phyloP scores from a whole-genome alignment of 2,113 vertebrate species.

The Numenius arquata region DNA sequence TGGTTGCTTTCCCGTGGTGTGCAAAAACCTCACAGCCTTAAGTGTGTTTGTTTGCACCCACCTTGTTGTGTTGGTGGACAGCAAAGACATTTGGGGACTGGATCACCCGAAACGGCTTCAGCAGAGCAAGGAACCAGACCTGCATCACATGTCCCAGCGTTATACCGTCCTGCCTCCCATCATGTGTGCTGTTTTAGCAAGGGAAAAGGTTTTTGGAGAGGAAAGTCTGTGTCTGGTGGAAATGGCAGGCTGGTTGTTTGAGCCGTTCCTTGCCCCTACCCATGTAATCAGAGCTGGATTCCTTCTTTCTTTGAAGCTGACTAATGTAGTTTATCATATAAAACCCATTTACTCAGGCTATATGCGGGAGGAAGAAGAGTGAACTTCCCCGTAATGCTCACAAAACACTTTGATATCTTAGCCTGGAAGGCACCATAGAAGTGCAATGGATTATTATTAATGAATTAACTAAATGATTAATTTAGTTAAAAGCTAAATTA shows the following conservation, averaged over 20 bases:
- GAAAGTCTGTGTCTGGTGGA: not conserved
- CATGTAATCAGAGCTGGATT: not conserved
- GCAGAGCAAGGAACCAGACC: not conserved
- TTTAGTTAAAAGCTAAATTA: conserved; percentile 64
- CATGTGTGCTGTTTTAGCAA: accelerated
- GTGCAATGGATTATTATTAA: conserved; percentile 55
- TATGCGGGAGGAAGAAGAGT: conserved; percentile 10
- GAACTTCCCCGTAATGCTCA: not conserved
- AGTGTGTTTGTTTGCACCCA: not conserved
- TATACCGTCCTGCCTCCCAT: not conserved
- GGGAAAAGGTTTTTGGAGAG: not conserved
- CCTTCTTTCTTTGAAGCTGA: not conserved
- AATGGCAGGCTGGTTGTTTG: not conserved
- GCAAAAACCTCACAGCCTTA: not conserved
- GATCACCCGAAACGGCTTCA: not conserved
- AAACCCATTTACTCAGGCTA: conserved; percentile 45
- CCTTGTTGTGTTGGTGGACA: not conserved
- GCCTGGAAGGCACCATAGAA: conserved; percentile 47
- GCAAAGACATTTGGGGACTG: too few species aligned
- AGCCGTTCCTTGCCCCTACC: not conserved
- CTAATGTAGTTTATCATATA: conserved; percentile 6
- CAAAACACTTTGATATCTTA: conserved; percentile 40
- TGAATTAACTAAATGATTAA: conserved; percentile 65
- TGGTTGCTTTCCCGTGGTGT: accelerated
- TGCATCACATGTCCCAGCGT: accelerated